Conservation (phyloP, 2,113 vertebrate genomes). For the Thunnus maccoyii region DNA sequence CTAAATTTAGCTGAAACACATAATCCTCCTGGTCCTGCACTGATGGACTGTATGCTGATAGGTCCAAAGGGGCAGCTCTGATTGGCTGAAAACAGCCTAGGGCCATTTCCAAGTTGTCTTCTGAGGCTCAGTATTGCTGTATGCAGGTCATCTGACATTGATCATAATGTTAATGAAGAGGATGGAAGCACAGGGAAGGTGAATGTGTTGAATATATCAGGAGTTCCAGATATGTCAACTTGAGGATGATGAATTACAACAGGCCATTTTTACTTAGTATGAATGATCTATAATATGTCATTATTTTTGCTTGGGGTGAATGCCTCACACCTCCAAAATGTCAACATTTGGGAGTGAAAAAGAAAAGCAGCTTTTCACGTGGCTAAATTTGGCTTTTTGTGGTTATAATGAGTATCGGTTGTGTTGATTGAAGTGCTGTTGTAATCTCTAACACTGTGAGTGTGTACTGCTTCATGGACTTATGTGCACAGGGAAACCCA, state of each 20-base stretch:
- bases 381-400: background rate
- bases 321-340: background rate
- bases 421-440: background rate
- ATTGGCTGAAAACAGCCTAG: background rate
- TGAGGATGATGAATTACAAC: background rate
- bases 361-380: slow-evolving; percentile 6
- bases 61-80: background rate
- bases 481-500: slow-evolving; percentile 4
- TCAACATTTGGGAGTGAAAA: no score
- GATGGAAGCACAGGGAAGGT: background rate
- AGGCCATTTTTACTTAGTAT: background rate
- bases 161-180: background rate
- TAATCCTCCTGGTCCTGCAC: background rate
- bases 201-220: background rate
- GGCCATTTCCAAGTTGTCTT: background rate
- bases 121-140: background rate
- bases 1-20: background rate
- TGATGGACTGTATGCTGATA: background rate
- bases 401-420: background rate
- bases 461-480: slow-evolving; percentile 7
- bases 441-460: slow-evolving; percentile 16
- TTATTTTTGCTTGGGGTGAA: background rate
- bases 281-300: background rate
- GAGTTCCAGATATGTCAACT: background rate
- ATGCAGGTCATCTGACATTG: background rate